These are phyloP conservation scores for Periparus ater DNA, from an alignment of 2,797 vertebrate species.

Conservation along the genomic window DNA sequence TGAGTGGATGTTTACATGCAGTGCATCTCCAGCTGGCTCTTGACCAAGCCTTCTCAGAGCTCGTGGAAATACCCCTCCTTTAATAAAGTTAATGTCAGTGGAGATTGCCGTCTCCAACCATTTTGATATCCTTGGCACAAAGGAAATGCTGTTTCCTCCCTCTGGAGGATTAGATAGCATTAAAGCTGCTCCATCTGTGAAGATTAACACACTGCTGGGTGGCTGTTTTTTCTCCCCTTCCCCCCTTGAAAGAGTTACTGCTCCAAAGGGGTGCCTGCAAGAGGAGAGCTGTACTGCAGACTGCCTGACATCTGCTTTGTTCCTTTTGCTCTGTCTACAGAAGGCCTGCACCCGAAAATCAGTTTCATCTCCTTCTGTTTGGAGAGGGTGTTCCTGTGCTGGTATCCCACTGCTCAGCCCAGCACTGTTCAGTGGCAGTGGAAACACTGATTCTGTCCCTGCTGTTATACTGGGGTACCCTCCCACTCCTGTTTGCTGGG, in stretches of 20 bases:
- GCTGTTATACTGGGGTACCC: background rate
- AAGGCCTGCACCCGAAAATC: background rate
- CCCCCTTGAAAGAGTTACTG: background rate
- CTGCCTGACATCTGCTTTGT: background rate
- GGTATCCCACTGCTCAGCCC: background rate
- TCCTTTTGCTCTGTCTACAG: background rate
- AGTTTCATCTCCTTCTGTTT: background rate
- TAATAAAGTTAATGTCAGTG: background rate
- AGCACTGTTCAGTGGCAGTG: fast-evolving
- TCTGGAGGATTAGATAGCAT: constrained; percentile 20
- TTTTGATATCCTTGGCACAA: constrained; percentile 22
- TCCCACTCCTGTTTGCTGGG: background rate
- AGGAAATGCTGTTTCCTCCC: constrained; percentile 8
- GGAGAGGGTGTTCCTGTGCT: background rate
- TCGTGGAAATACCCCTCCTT: background rate
- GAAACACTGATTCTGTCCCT: background rate
- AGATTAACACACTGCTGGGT: background rate
- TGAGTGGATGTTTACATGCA: background rate
- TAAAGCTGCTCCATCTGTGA: constrained; percentile 6
- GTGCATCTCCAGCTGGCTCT: background rate
- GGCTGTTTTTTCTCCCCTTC: background rate
- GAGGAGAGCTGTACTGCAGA: background rate
- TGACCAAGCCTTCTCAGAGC: background rate
- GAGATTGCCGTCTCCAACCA: background rate
- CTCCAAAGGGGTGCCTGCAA: background rate